Evolutionary conservation across 2,113 vertebrate species (phyloP).

Genomic region (Chunga burmeisteri): DNA sequence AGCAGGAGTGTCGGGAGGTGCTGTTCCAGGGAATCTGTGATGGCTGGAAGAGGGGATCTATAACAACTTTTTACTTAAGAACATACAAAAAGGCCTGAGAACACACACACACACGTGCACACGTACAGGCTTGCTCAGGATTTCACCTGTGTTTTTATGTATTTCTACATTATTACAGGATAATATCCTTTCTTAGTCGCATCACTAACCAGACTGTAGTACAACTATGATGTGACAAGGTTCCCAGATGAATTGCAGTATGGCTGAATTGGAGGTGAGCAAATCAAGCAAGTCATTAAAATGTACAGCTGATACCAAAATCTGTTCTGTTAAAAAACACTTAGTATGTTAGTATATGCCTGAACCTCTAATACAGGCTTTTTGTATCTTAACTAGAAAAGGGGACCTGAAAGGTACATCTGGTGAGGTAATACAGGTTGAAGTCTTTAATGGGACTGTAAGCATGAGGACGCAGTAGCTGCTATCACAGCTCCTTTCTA

Average conservation of each 20-base stretch:
- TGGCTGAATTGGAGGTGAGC: background rate
- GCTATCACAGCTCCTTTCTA: background rate
- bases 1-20: background rate
- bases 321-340: background rate
- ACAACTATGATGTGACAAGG: background rate
- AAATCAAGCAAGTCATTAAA: background rate
- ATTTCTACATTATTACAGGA: background rate
- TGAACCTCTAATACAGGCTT: background rate
- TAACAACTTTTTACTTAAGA: background rate
- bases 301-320: background rate
- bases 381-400: background rate
- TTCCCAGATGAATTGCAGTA: background rate
- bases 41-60: background rate
- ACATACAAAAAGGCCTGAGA: background rate
- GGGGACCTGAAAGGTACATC: background rate
- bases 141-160: background rate
- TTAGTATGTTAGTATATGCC: background rate
- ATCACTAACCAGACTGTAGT: background rate
- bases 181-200: background rate
- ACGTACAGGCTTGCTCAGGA: background rate
- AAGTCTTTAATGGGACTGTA: background rate
- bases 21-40: background rate
- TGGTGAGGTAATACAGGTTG: background rate
- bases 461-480: background rate
- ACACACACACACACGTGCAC: accelerated